Percentiles rank a stretch among this genome's conserved stretches.
Evolutionary conservation across 2,888 invertebrate species (phyloP).

Genomic region (Trachelus troglodyta): DNA sequence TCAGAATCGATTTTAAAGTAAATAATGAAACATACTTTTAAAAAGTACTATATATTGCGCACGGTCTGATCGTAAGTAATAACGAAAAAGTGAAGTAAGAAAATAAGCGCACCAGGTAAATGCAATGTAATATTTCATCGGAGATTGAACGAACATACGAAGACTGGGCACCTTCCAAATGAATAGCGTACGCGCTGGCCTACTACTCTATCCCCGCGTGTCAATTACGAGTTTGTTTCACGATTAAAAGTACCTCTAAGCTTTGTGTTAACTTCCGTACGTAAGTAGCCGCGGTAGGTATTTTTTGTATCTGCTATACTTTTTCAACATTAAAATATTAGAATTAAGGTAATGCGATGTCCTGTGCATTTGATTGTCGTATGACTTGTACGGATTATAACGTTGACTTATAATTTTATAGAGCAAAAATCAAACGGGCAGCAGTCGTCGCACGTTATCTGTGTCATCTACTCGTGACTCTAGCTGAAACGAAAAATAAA

Average conservation of each 20-base stretch:
- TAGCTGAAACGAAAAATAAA: slow-evolving; percentile 20
- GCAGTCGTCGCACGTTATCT: slow-evolving; percentile 1
- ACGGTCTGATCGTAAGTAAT: slow-evolving; percentile 61
- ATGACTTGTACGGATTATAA: background rate
- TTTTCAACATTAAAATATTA: slow-evolving; percentile 56
- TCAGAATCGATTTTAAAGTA: slow-evolving; percentile 15
- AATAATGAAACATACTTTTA: slow-evolving; percentile 14
- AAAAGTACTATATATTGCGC: slow-evolving; percentile 45
- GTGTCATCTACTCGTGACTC: slow-evolving; percentile 7
- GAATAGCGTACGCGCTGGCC: slow-evolving; percentile 62
- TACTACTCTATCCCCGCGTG: slow-evolving; percentile 63
- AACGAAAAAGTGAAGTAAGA: slow-evolving; percentile 37
- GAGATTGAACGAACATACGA: slow-evolving; percentile 63
- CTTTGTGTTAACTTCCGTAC: slow-evolving; percentile 68
- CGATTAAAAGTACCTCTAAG: slow-evolving; percentile 63
- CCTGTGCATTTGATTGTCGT: slow-evolving; percentile 11
- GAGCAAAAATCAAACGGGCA: background rate
- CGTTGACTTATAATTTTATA: background rate
- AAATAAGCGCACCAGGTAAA: slow-evolving; percentile 63
- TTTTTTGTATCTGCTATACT: slow-evolving; percentile 67
- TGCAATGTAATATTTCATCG: slow-evolving; percentile 59
- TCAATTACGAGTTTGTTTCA: slow-evolving; percentile 64
- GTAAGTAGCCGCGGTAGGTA: slow-evolving; percentile 75
- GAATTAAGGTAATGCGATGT: slow-evolving; percentile 48
- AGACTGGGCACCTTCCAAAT: slow-evolving; percentile 64